Evolutionary conservation across 2,888 invertebrate species (phyloP), one percentile per base, ranked within the genome.

Genomic region (Heliothis peltigera): DNA sequence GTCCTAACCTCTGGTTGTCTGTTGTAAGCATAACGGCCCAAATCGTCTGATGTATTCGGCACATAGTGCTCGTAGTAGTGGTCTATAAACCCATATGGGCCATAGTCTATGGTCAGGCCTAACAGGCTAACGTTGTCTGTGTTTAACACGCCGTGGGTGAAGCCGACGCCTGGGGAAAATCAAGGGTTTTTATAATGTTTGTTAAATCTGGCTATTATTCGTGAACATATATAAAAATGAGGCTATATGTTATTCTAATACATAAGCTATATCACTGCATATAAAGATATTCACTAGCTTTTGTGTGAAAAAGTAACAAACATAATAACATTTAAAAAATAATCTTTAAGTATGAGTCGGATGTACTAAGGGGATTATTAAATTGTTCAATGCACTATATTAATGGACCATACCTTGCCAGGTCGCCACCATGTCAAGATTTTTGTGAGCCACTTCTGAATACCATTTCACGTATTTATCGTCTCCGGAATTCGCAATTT

Each of bases 81-180:
- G 70, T 94, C 94, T 54, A 95, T 48, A 81, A 94, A 95, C 0
- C 95, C 95, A 56, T 87, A 94, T 0, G 97, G 97, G 0, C 97
- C 97, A 84, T 96, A 97, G 89, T 97, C 97, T 86, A 97, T 96
- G 59, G 96, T 96, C 58, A 96, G 75, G 0, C 96, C 96, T 4
- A 96, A 81, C 7, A 97, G 88, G 83, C 96, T 96, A 73, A 96
- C 91, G 71, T 96, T 96, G 81, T 96, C 96, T 0, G 96, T 96
- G 85, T 96, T 96, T 15, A 96, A 79, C 0, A 96, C 96, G 8
- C 97, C 97, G 86, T 97, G 97, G 21, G 96, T 96, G 89, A 96
- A 97, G 0, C 95, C 95, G 0, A 90, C 28, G 54, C 95, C 95
- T 92, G 94, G 87, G 49, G 58, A 53, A 43, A 10, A 28, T 43